Base-by-base conservation (phyloP, 2,113 vertebrate genomes). In the Lepus americanus region DNA sequence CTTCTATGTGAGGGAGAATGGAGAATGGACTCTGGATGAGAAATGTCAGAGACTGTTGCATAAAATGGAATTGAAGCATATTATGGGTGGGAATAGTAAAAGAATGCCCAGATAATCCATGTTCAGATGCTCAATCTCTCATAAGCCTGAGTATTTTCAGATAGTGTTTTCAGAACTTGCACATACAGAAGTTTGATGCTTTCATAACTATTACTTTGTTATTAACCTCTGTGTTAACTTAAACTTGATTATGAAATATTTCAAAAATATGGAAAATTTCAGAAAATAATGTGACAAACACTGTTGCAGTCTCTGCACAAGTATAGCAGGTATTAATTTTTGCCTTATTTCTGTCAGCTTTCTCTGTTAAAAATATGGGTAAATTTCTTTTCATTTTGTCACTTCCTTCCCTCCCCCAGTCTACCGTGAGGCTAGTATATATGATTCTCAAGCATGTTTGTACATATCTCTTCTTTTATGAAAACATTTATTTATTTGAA, bases 201-300 rank as follows among this genome's bases (percentile, higher is more conserved):
- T 77, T 85, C 31, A 87, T 3, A 77, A 70, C 36, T 73, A 74
- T 39, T 70, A 7, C 51, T 69, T 17, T 92, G 69, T 73, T 92
- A 55, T 49, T 33, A 61, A 3, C 4, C 23, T 93, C 14, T 79
- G 66, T 87, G 9, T 89, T 79, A 66, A 73, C 51, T 89, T 91
- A 77, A 82, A 70, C 6, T 80, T 63, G 86, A 53, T 79, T 92
- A 61, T 91, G 49, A 7, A 33, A 9, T 66, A 79, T 73, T 67
- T 90, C 20, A 79, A 96, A 23, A 84, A 88, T 84, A 77, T 39
- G 51, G 5, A 20, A 66, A 31, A 63, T 84, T 90, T 91, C 22
- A 44, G 22, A 85, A 94, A 94, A 64, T 55, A 49, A 36, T 51
- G 23, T 66, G 61, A n/a, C 7, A 31, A 59, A 59, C 27, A 51